Percentiles rank a stretch among this genome's conserved stretches.
Evolutionary conservation across 2,888 invertebrate genomes (phyloP).

Genomic region (Eustalomyia histrio): DNA sequence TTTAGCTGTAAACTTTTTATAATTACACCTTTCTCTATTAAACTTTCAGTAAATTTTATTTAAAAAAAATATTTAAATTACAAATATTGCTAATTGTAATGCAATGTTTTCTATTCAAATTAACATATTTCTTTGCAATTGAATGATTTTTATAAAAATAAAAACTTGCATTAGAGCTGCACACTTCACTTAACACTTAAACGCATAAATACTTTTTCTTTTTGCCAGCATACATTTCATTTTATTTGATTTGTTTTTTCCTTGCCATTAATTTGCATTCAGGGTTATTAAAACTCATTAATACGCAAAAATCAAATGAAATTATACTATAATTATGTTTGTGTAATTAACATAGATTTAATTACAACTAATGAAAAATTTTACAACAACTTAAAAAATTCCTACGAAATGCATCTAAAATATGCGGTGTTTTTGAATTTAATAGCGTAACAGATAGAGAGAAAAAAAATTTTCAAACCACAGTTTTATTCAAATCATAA

Average conservation of each 20-base stretch:
- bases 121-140: conserved; percentile 34
- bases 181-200: conserved; percentile 48
- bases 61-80: conserved; percentile 20
- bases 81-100: not conserved
- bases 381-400: conserved; percentile 33
- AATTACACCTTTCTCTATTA: not conserved
- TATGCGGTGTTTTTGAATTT: not conserved
- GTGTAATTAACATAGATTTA: conserved; percentile 60
- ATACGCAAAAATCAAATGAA: conserved; percentile 44
- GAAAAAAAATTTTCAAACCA: conserved; percentile 12
- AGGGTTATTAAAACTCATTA: conserved; percentile 48
- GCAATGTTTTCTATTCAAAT: conserved; percentile 14
- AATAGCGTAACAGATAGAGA: conserved; percentile 13
- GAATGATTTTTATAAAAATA: conserved; percentile 12
- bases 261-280: conserved; percentile 50
- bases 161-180: conserved; percentile 1
- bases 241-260: not conserved
- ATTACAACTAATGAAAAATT: conserved; percentile 22
- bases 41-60: not conserved
- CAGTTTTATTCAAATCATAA: conserved; percentile 50
- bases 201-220: conserved; percentile 30
- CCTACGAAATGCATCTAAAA: conserved; percentile 26
- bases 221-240: conserved; percentile 8
- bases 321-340: conserved; percentile 42
- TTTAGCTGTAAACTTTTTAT: not conserved